phyloP scores from a whole-genome alignment of 2,113 vertebrate genomes.

The Arothron firmamentum region DNA sequence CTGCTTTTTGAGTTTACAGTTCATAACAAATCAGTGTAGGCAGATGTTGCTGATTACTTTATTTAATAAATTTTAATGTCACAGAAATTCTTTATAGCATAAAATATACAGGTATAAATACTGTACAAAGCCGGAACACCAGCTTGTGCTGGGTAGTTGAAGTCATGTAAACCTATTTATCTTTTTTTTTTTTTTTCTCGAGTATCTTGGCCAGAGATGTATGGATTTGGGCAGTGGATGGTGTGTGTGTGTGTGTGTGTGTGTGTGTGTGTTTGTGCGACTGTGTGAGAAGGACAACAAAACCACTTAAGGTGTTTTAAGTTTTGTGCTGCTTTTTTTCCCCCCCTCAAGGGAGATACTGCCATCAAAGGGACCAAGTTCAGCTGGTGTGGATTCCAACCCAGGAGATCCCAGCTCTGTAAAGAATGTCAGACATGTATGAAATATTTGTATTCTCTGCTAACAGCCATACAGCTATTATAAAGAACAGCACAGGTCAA shows the following conservation, averaged over 20 bases:
- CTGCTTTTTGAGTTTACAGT: conserved; percentile 77
- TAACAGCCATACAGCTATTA: conserved; percentile 61
- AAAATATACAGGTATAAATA: conserved; percentile 76
- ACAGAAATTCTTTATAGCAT: conserved; percentile 73
- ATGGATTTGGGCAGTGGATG: conserved; percentile 47
- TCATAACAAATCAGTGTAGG: conserved; percentile 66
- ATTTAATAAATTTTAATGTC: conserved; percentile 78
- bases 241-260: conserved; percentile 31
- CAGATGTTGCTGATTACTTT: conserved; percentile 63
- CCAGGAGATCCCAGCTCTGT: conserved; percentile 66
- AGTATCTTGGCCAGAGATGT: conserved; percentile 57
- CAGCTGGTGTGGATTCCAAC: conserved; percentile 67
- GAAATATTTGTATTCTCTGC: conserved; percentile 63
- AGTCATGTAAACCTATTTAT: conserved; percentile 74
- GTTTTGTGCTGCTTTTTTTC: conserved; percentile 68
- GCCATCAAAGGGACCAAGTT: conserved; percentile 74
- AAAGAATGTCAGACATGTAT: conserved; percentile 60
- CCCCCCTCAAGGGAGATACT: conserved; percentile 48
- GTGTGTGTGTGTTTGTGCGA: conserved; percentile 35
- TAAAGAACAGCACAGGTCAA: conserved; percentile 58
- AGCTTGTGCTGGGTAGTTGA: conserved; percentile 76
- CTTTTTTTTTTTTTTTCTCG: conserved; percentile 35
- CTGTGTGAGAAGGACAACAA: conserved; percentile 40
- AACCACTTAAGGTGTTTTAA: conserved; percentile 68
- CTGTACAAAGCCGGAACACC: conserved; percentile 77